Conservation (phyloP, 2,888 invertebrate genomes). For the Calephelis perditalis region DNA sequence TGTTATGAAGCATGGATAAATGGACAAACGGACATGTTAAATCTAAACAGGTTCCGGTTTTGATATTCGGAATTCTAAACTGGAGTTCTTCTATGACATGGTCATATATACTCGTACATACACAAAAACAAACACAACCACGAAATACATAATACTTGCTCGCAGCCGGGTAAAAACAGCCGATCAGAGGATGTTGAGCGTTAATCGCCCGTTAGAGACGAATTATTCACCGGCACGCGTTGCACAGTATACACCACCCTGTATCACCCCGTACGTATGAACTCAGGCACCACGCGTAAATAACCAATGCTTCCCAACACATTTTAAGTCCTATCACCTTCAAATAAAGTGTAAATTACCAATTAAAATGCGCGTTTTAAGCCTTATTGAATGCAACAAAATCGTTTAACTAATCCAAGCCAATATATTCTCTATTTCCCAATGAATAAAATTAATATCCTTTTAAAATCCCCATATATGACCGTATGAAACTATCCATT, state of each 20-base stretch:
- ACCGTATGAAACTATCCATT: constrained; percentile 44
- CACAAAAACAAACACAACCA: too few species aligned
- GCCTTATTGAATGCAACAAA: constrained; percentile 31
- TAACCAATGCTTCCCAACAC: constrained; percentile 18
- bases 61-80: too few species aligned
- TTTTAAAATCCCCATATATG: constrained; percentile 61
- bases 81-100: too few species aligned
- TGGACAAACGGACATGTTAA: too few species aligned
- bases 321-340: constrained; percentile 29
- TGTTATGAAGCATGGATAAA: too few species aligned
- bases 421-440: constrained; percentile 72
- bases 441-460: constrained; percentile 70
- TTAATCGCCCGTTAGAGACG: constrained; percentile 73
- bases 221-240: constrained; percentile 76
- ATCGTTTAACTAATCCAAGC: constrained; percentile 70
- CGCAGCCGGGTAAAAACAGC: constrained; percentile 42
- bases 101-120: too few species aligned
- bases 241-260: constrained; percentile 60
- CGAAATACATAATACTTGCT: too few species aligned
- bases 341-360: constrained; percentile 26
- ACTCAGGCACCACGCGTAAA: constrained; percentile 32
- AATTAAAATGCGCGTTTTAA: constrained; percentile 23
- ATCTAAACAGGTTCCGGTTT: too few species aligned
- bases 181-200: constrained; percentile 55
- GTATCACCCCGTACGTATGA: constrained; percentile 43